Evolutionary conservation across 2,113 vertebrate genomes (phyloP).

Genomic region (Lepisosteus osseus): DNA sequence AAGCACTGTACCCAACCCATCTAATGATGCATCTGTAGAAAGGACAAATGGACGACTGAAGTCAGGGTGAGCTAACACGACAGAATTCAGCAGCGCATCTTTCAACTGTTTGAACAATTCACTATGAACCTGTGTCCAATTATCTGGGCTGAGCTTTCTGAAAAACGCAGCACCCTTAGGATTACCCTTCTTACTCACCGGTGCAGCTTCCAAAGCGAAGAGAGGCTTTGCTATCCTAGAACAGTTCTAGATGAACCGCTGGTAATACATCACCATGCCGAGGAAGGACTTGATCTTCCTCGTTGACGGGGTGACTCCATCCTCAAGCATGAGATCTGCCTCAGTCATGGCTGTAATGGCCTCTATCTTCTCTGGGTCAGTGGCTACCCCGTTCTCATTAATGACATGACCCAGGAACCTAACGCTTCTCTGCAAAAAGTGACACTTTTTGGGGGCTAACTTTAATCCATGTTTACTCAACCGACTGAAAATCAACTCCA

Average conservation of each 20-base stretch:
- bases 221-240: constrained; percentile 12
- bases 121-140: constrained; percentile 21
- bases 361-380: constrained; percentile 10
- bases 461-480: constrained; percentile 14
- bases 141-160: constrained; percentile 37
- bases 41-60: not conserved
- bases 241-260: constrained; percentile 12
- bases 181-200: not conserved
- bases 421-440: not conserved
- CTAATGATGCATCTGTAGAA: constrained; percentile 9
- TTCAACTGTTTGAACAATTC: constrained; percentile 11
- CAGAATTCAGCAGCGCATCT: constrained; percentile 2
- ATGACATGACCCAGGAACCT: constrained; percentile 6
- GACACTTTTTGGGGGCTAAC: constrained; percentile 16
- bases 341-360: not conserved
- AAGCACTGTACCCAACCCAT: not conserved
- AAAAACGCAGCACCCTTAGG: not conserved
- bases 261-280: constrained; percentile 20
- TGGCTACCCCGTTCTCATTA: not conserved
- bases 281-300: constrained; percentile 20
- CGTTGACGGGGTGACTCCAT: not conserved
- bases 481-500: constrained; percentile 5
- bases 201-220: not conserved
- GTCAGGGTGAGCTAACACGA: not conserved
- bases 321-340: constrained; percentile 17